These are phyloP conservation scores for Synaphobranchus kaupii DNA, from an alignment of 2,797 vertebrate species.

Conservation along the genomic window DNA sequence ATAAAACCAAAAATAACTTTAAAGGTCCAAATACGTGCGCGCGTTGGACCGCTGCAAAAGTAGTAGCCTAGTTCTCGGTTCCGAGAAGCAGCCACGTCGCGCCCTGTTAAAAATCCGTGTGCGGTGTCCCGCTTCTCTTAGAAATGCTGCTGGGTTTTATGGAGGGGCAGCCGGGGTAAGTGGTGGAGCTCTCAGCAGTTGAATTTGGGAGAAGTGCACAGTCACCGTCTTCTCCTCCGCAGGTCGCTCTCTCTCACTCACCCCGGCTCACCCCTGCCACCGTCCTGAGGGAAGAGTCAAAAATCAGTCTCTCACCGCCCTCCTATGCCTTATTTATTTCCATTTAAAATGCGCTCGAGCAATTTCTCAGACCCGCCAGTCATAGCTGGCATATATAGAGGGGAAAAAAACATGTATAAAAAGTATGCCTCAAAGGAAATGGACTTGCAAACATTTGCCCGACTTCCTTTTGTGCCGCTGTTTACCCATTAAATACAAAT, in stretches of 20 bases:
- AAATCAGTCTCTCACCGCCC: not conserved
- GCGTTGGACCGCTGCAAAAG: no score
- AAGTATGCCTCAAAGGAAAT: not conserved
- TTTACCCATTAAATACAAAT: not conserved
- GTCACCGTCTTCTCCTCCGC: not conserved
- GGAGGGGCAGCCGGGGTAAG: not conserved
- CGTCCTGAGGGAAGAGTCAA: not conserved
- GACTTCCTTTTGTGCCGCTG: not conserved
- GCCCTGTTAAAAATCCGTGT: not conserved
- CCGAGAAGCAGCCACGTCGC: no score
- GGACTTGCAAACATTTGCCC: not conserved
- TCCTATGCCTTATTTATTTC: slow-evolving; percentile 13
- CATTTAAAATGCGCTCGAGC: not conserved
- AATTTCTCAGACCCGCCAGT: not conserved
- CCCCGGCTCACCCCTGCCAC: not conserved
- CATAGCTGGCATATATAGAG: not conserved
- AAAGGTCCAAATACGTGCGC: not conserved
- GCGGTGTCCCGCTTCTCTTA: not conserved
- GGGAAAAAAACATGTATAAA: not conserved
- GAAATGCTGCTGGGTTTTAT: not conserved
- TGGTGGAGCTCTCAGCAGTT: not conserved
- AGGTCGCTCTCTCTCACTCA: not conserved
- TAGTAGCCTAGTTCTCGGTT: no score
- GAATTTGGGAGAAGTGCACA: not conserved
- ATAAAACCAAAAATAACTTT: not conserved